Conservation (phyloP, 2,888 invertebrate species). For the Dryocosmus kuriphilus region DNA sequence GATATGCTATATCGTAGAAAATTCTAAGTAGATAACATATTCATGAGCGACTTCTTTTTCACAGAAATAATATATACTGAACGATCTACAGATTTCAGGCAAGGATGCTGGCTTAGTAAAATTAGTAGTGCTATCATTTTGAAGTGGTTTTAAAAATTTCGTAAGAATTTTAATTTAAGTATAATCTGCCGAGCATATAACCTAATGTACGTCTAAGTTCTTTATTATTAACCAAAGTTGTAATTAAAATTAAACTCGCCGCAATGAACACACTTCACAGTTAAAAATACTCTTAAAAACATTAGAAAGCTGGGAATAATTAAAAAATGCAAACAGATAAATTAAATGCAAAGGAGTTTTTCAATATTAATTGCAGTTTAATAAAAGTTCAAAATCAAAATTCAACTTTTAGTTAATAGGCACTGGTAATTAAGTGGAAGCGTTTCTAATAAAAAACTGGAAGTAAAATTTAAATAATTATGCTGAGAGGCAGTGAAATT, state of each 20-base stretch:
- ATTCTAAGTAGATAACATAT: not conserved
- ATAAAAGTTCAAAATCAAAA: not conserved
- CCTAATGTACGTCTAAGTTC: not conserved
- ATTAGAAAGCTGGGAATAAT: not conserved
- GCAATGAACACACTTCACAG: not conserved
- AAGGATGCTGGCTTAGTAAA: not conserved
- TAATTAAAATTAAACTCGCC: not conserved
- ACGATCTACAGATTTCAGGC: not conserved
- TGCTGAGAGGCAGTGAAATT: conserved; percentile 3
- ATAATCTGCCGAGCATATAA: not conserved
- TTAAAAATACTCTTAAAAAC: no score
- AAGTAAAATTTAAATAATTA: not conserved
- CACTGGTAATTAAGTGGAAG: not conserved
- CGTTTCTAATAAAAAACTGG: not conserved
- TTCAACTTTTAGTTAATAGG: not conserved
- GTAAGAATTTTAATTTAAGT: not conserved
- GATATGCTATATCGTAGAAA: not conserved
- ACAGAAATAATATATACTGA: not conserved
- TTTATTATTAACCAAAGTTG: not conserved
- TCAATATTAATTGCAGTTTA: no score
- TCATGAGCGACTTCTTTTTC: not conserved
- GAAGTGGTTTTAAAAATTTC: not conserved
- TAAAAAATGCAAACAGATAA: not conserved
- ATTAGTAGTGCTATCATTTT: not conserved
- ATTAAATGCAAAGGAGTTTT: no score